Percentiles rank a stretch among this genome's conserved stretches.
Evolutionary conservation across 1,140 invertebrate species (phyloP).

Genomic region (Vanessa tameamea): DNA sequence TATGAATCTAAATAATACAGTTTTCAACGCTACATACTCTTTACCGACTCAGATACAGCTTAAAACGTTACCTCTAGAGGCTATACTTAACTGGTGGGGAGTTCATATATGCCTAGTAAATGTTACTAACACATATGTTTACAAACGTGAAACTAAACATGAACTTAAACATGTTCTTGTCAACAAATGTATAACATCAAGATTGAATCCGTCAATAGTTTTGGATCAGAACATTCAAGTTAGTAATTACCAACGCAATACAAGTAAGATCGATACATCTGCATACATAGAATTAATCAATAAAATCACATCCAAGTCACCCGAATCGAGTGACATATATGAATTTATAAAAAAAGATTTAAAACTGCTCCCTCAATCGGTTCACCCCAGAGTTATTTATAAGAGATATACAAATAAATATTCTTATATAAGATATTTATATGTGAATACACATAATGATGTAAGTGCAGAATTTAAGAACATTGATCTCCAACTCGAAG

Average conservation of each 20-base stretch:
- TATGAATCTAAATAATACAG: conserved; percentile 34
- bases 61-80: conserved; percentile 35
- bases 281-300: neutral
- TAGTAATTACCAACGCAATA: neutral
- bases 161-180: conserved; percentile 50
- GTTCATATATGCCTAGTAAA: conserved; percentile 41
- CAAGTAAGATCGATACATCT: neutral
- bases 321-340: conserved; percentile 26
- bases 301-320: neutral
- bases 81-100: conserved; percentile 56
- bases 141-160: conserved; percentile 44
- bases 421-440: conserved; percentile 57
- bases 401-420: conserved; percentile 46
- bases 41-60: conserved; percentile 38
- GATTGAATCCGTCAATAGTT: neutral
- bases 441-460: conserved; percentile 32
- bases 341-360: conserved; percentile 47
- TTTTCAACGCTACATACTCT: conserved; percentile 50
- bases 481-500: conserved; percentile 60
- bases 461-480: neutral
- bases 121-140: conserved; percentile 9
- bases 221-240: conserved; percentile 31
- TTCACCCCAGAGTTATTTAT: conserved; percentile 33
- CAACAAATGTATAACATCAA: conserved; percentile 44
- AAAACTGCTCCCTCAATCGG: conserved; percentile 7